Evolutionary conservation across 2,113 vertebrate species (phyloP).

Genomic region (Oncorhynchus tshawytscha): DNA sequence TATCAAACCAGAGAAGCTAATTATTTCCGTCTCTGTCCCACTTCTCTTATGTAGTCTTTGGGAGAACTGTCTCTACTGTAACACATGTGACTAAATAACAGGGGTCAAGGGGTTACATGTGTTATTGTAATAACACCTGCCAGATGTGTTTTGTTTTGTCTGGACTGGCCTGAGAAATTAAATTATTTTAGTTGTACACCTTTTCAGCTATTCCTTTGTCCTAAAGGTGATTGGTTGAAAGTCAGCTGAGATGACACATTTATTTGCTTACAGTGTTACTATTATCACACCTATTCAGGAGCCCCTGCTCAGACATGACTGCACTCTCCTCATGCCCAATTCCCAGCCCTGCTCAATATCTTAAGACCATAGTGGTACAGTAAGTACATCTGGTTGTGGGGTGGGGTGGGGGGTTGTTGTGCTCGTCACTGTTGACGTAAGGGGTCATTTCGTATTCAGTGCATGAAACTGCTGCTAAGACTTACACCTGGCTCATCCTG

Average conservation of each 20-base stretch:
- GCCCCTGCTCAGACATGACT: slow-evolving; percentile 15
- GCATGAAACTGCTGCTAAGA: slow-evolving; percentile 38
- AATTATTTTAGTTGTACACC: neutral
- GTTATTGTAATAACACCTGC: neutral
- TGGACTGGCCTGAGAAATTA: neutral
- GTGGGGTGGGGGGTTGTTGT: slow-evolving; percentile 2
- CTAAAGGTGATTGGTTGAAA: neutral
- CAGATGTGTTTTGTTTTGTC: neutral
- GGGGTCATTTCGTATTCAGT: slow-evolving; percentile 50
- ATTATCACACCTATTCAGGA: slow-evolving; percentile 12
- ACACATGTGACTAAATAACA: neutral
- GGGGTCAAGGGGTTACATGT: neutral
- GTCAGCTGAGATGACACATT: neutral
- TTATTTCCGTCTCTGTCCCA: neutral
- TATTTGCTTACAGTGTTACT: neutral
- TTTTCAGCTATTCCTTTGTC: neutral
- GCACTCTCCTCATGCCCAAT: neutral
- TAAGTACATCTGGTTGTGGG: slow-evolving; percentile 33
- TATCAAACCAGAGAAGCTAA: neutral
- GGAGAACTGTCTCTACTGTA: neutral
- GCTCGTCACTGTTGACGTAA: slow-evolving; percentile 34
- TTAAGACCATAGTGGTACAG: slow-evolving; percentile 15
- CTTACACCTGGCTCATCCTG: slow-evolving; percentile 37
- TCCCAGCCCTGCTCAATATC: slow-evolving; percentile 39
- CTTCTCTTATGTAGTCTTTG: neutral